Evolutionary conservation across 2,113 vertebrate genomes (phyloP).

Genomic region (Podiceps cristatus): DNA sequence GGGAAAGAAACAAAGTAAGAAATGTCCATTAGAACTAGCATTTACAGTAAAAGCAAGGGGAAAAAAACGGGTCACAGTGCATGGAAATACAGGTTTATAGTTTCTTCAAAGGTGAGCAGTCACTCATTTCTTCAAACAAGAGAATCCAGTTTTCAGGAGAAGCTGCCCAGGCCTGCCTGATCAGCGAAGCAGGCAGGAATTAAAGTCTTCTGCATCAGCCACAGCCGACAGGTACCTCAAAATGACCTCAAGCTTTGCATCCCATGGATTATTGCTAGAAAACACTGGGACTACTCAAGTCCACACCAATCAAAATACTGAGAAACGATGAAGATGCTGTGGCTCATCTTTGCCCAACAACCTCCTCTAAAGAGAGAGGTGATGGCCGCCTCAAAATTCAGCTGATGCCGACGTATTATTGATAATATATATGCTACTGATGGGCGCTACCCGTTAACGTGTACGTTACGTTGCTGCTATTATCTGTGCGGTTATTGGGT

Average conservation of each 20-base stretch:
- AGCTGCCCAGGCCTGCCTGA: not conserved
- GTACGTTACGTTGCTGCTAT: rapidly evolving
- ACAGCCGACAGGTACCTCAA: not conserved
- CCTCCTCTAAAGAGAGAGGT: not conserved
- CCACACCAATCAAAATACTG: rapidly evolving
- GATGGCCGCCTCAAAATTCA: rapidly evolving
- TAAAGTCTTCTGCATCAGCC: not conserved
- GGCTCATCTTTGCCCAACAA: not conserved
- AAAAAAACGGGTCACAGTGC: not conserved
- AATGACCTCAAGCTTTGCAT: rapidly evolving
- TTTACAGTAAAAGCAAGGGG: not conserved
- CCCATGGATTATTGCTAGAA: not conserved
- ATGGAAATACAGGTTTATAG: not conserved
- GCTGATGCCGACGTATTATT: rapidly evolving
- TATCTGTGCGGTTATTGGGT: rapidly evolving
- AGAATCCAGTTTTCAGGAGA: not conserved
- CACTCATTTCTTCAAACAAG: not conserved
- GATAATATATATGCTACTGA: rapidly evolving
- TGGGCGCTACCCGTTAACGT: rapidly evolving
- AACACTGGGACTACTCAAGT: not conserved
- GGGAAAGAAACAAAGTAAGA: not conserved
- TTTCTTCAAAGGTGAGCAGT: not conserved
- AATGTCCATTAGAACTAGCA: not conserved
- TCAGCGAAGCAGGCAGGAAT: not conserved
- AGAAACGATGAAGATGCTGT: rapidly evolving